Evolutionary conservation across 2,888 invertebrate genomes (phyloP).

Genomic region (Aplocera efformata): DNA sequence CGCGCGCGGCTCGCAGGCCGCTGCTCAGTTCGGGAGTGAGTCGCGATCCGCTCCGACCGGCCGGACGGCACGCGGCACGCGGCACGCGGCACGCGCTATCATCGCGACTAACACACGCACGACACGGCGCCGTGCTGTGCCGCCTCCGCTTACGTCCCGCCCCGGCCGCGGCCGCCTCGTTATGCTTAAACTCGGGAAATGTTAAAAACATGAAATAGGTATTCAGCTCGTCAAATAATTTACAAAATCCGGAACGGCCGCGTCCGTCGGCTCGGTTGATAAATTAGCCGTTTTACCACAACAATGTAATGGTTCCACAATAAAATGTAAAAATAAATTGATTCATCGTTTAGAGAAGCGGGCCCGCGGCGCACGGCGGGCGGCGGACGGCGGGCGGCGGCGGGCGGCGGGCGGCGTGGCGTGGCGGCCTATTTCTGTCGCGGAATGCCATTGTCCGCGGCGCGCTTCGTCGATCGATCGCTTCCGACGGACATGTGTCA

Average conservation of each 20-base stretch:
- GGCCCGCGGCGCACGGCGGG: neutral
- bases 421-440: constrained; percentile 24
- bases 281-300: constrained; percentile 22
- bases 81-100: too few species aligned
- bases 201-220: constrained; percentile 10
- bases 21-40: too few species aligned
- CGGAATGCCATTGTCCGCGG: constrained; percentile 29
- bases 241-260: constrained; percentile 8
- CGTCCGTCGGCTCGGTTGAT: constrained; percentile 10
- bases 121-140: too few species aligned
- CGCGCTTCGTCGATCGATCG: neutral
- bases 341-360: constrained; percentile 5
- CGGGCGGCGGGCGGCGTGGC: too few species aligned
- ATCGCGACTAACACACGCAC: too few species aligned
- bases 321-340: constrained; percentile 20
- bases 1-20: constrained; percentile 9
- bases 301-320: constrained; percentile 22
- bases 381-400: too few species aligned
- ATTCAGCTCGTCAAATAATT: constrained; percentile 10
- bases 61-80: too few species aligned
- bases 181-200: constrained; percentile 6
- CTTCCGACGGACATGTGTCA: too few species aligned
- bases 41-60: too few species aligned
- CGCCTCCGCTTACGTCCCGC: too few species aligned
- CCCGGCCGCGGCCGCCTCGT: too few species aligned